Evolutionary conservation across 2,888 invertebrate genomes (phyloP).

Genomic region (Bombylius discolor): DNA sequence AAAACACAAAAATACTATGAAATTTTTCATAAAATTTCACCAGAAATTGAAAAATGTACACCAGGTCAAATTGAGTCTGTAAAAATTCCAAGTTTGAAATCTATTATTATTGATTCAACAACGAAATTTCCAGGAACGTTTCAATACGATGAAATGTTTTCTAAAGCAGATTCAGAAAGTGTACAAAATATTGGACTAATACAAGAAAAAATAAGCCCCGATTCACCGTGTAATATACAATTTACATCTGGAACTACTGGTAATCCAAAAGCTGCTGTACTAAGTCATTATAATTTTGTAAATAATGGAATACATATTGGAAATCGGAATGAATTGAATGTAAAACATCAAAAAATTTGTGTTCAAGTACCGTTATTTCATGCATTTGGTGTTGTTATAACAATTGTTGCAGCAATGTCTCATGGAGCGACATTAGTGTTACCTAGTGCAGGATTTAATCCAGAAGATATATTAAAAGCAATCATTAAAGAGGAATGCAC

Average conservation of each 20-base stretch:
- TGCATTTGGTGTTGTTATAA: constrained; percentile 59
- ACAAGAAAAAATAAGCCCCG: constrained; percentile 48
- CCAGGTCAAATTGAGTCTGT: constrained; percentile 38
- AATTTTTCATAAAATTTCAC: constrained; percentile 46
- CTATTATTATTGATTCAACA: constrained; percentile 45
- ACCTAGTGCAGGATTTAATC: constrained; percentile 46
- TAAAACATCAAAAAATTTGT: constrained; percentile 38
- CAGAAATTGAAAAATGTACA: constrained; percentile 38
- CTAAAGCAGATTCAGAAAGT: constrained; percentile 20
- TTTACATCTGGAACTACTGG: constrained; percentile 77
- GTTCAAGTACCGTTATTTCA: constrained; percentile 70
- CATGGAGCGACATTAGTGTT: constrained; percentile 49
- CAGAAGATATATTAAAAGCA: constrained; percentile 47
- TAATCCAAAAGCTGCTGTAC: constrained; percentile 57
- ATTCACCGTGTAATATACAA: constrained; percentile 60
- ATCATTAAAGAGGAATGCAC: constrained; percentile 58
- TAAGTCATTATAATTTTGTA: constrained; percentile 58
- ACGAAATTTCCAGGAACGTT: constrained; percentile 38
- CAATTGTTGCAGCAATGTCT: constrained; percentile 44
- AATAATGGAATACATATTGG: constrained; percentile 63
- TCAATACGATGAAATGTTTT: constrained; percentile 36
- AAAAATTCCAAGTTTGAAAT: constrained; percentile 39
- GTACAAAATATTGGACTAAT: constrained; percentile 16
- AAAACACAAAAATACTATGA: constrained; percentile 54
- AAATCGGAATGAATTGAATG: constrained; percentile 35